phyloP scores from a whole-genome alignment of 2,113 vertebrate genomes.

The Phocoena sinus region DNA sequence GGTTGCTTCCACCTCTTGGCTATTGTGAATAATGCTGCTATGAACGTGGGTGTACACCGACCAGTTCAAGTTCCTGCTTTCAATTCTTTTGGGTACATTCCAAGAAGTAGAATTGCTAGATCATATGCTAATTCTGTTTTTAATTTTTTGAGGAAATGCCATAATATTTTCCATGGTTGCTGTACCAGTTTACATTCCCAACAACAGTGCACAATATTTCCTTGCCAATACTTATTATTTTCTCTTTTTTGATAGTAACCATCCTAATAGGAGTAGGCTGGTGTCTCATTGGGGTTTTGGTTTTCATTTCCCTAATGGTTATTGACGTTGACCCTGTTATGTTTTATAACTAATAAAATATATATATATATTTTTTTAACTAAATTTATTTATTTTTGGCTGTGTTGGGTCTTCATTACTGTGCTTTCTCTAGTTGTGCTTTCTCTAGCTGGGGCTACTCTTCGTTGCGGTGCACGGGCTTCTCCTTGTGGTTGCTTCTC shows the following conservation, averaged over 20 bases:
- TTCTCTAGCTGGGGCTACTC: not conserved
- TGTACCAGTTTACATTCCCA: not conserved
- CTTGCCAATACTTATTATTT: not conserved
- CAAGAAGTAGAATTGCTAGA: not conserved
- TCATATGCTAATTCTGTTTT: not conserved
- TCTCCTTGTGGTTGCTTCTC: not conserved
- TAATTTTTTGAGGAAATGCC: not conserved
- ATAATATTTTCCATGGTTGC: too few species aligned
- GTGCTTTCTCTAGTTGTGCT: not conserved
- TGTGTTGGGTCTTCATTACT: not conserved
- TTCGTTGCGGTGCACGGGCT: not conserved
- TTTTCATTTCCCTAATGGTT: too few species aligned
- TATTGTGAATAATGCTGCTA: not conserved
- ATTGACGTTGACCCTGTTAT: too few species aligned
- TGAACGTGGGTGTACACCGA: not conserved
- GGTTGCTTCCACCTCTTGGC: not conserved
- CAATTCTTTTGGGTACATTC: not conserved
- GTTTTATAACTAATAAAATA: too few species aligned
- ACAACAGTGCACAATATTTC: not conserved
- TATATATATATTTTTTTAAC: too few species aligned
- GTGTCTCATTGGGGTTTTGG: not conserved
- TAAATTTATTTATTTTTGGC: not conserved
- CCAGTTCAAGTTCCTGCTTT: not conserved
- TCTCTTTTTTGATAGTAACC: not conserved
- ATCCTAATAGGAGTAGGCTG: not conserved